A percentile compares a stretch with the other conserved stretches of the same genome.
Evolutionary conservation across 1,140 invertebrate species (phyloP).

Genomic region (Lordiphosa stackelbergi): DNA sequence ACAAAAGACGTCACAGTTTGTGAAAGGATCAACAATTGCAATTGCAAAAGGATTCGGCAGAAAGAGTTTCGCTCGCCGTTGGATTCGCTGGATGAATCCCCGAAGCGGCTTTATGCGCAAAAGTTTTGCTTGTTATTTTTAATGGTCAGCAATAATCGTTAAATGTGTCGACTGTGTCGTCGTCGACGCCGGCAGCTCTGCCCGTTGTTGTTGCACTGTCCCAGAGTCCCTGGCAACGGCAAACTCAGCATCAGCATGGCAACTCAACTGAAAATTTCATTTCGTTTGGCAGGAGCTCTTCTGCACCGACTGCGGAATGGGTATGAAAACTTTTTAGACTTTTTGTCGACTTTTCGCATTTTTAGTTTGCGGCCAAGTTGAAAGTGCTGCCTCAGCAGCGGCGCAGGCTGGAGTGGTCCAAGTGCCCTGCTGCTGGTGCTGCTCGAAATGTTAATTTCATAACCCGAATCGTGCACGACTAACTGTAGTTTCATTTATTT

Average conservation of each 20-base stretch:
- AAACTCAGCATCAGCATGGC: constrained; percentile 11
- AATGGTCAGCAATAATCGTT: constrained; percentile 73
- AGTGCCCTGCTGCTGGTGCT: constrained; percentile 4
- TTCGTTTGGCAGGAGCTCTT: constrained; percentile 51
- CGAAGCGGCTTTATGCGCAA: constrained; percentile 74
- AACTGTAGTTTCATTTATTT: constrained; percentile 75
- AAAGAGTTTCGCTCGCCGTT: constrained; percentile 65
- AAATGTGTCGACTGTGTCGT: constrained; percentile 70
- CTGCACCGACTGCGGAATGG: constrained; percentile 23
- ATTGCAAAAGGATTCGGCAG: constrained; percentile 69
- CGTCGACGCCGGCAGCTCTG: constrained; percentile 22
- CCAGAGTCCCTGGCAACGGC: constrained; percentile 34
- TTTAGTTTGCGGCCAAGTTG: constrained; percentile 63
- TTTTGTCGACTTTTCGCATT: constrained; percentile 75
- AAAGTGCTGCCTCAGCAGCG: constrained; percentile 67
- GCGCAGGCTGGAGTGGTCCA: constrained; percentile 1
- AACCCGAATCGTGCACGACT: constrained; percentile 65
- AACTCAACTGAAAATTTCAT: constrained; percentile 75
- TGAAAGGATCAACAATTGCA: constrained; percentile 74
- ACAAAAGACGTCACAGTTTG: constrained; percentile 42
- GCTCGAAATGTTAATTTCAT: constrained; percentile 72
- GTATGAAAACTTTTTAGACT: constrained; percentile 71
- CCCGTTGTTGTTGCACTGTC: constrained; percentile 14
- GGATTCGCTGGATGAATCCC: constrained; percentile 67
- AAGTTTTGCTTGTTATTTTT: constrained; percentile 76